A percentile compares a stretch with the other conserved stretches of the same genome.
These are phyloP conservation scores for Parasteatoda lunata DNA, from an alignment of 2,888 invertebrate genomes.

Conservation along the genomic window DNA sequence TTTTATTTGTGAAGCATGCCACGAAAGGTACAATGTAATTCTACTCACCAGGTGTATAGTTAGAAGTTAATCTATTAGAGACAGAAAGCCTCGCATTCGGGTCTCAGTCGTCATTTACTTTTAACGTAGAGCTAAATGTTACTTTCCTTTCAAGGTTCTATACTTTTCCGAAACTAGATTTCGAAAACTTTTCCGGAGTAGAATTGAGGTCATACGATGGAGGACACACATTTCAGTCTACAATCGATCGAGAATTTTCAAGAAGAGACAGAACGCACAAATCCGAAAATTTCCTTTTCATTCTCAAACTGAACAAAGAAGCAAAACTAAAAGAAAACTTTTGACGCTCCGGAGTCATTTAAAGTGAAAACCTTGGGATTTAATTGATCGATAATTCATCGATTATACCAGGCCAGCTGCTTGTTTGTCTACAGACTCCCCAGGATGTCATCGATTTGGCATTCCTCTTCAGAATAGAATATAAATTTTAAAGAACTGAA, in stretches of 20 bases:
- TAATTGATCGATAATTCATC: conserved; percentile 53
- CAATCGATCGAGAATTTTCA: conserved; percentile 29
- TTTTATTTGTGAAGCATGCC: too few relatives aligned
- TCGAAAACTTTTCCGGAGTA: background rate
- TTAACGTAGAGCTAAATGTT: background rate
- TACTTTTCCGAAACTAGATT: conserved; percentile 1
- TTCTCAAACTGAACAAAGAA: conserved; percentile 25
- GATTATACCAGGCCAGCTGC: conserved; percentile 54
- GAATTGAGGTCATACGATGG: conserved; percentile 35
- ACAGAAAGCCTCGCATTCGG: too few relatives aligned
- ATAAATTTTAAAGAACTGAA: conserved; percentile 9
- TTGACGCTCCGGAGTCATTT: conserved; percentile 39
- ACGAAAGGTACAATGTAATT: too few relatives aligned
- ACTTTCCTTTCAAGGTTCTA: background rate
- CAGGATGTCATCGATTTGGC: conserved; percentile 39
- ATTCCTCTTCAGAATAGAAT: conserved; percentile 17
- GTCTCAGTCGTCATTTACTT: background rate
- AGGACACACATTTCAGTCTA: conserved; percentile 37
- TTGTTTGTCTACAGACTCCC: conserved; percentile 47
- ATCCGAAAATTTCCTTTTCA: conserved; percentile 31
- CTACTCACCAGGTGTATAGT: too few relatives aligned
- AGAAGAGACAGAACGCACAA: conserved; percentile 34
- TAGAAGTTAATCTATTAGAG: too few relatives aligned
- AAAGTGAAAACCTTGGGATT: conserved; percentile 55
- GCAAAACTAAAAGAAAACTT: conserved; percentile 3